A percentile compares a stretch with the other conserved stretches of the same genome.
phyloP scores from a whole-genome alignment of 2,888 invertebrate genomes.

The Philopedon plagiatum region DNA sequence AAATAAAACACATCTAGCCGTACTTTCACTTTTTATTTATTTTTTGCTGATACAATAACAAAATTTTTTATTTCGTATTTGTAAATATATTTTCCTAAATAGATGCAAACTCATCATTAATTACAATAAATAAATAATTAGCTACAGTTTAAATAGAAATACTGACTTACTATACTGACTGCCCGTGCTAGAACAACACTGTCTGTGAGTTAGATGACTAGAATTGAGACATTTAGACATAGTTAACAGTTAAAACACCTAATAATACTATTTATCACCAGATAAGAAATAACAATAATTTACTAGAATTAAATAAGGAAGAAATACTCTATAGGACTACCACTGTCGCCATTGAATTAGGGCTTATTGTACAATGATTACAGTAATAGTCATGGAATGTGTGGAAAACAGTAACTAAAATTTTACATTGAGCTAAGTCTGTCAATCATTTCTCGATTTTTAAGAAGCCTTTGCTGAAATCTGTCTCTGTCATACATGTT shows the following conservation, averaged over 20 bases:
- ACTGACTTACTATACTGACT: conserved; percentile 37
- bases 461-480: conserved; percentile 53
- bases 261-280: conserved; percentile 43
- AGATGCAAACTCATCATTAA: conserved; percentile 15
- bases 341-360: conserved; percentile 9
- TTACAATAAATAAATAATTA: conserved; percentile 34
- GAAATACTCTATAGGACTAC: conserved; percentile 6
- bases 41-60: conserved; percentile 25
- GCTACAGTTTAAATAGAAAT: conserved; percentile 22
- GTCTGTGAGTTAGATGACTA: conserved; percentile 30
- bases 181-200: background rate
- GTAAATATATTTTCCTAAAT: conserved; percentile 28
- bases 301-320: conserved; percentile 14
- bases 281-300: conserved; percentile 30
- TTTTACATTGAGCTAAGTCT: conserved; percentile 40
- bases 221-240: conserved; percentile 35
- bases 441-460: conserved; percentile 52
- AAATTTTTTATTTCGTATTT: conserved; percentile 18
- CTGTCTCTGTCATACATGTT: conserved; percentile 54
- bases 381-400: conserved; percentile 15
- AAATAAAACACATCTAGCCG: conserved; percentile 1
- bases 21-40: conserved; percentile 3
- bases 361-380: conserved; percentile 10
- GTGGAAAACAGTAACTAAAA: background rate
- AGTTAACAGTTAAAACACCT: conserved; percentile 22